These are phyloP conservation scores for Gerris lacustris DNA, from an alignment of 2,888 invertebrate species.

Conservation along the genomic window DNA sequence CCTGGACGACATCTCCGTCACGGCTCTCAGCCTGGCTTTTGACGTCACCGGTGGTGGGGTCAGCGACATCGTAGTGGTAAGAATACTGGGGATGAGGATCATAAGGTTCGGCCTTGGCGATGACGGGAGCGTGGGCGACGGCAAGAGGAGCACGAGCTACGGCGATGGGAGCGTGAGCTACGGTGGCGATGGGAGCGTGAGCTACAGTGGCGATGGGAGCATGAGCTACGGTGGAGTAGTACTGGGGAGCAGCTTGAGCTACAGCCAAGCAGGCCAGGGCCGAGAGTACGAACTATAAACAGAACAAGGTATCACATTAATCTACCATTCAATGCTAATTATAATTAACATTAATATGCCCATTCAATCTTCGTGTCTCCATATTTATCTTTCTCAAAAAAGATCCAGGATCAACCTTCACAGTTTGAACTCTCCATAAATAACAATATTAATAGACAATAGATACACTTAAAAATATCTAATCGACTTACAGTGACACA, in stretches of 20 bases:
- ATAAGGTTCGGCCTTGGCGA: neutral
- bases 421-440: no score
- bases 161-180: neutral
- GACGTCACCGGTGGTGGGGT: conserved; percentile 10
- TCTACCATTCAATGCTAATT: no score
- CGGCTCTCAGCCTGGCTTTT: conserved; percentile 10
- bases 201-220: neutral
- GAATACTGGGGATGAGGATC: conserved; percentile 15
- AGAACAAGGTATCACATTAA: no score
- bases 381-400: no score
- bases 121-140: neutral
- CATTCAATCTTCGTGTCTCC: no score
- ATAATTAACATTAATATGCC: no score
- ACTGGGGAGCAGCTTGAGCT: neutral
- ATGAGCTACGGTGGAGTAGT: neutral
- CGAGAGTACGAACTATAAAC: neutral
- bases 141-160: conserved; percentile 11
- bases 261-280: neutral
- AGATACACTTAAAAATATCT: no score
- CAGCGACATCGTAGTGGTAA: conserved; percentile 10
- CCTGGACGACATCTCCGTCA: conserved; percentile 6
- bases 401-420: no score
- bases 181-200: neutral
- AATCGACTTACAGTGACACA: no score
- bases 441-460: no score